These are phyloP conservation scores for Julus scandinavius DNA, from an alignment of 2,888 invertebrate genomes.

Conservation along the genomic window DNA sequence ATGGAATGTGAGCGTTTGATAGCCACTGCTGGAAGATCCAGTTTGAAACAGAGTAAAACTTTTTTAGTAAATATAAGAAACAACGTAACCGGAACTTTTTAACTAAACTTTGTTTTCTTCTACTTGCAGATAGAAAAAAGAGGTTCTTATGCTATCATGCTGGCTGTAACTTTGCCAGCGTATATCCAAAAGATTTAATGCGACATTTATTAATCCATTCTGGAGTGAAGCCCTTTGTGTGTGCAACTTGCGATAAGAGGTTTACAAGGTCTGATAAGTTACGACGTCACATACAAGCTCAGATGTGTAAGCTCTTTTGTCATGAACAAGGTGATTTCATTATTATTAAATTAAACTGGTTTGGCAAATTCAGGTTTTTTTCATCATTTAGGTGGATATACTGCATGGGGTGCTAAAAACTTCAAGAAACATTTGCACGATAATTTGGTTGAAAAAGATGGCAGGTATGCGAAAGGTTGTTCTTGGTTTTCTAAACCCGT, in stretches of 20 bases:
- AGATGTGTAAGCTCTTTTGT: too few relatives aligned
- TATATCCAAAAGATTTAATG: conserved; percentile 50
- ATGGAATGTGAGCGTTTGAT: neutral
- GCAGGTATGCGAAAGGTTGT: too few relatives aligned
- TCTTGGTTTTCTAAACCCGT: too few relatives aligned
- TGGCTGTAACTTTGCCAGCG: conserved; percentile 47
- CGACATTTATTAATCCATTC: conserved; percentile 52
- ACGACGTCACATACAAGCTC: too few relatives aligned
- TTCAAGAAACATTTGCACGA: too few relatives aligned
- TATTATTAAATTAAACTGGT: conserved; percentile 48
- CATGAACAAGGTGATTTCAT: neutral
- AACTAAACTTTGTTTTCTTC: neutral
- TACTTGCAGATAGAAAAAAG: neutral
- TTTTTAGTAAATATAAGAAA: neutral
- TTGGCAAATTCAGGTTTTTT: neutral
- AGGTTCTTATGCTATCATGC: conserved; percentile 8
- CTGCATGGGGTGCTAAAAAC: neutral
- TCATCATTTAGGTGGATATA: neutral
- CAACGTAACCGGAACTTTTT: neutral
- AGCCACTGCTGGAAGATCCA: neutral
- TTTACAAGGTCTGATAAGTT: too few relatives aligned
- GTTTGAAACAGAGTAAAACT: neutral
- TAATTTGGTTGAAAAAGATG: too few relatives aligned
- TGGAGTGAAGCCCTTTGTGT: conserved; percentile 49
- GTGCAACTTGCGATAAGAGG: too few relatives aligned